These are phyloP conservation scores for Podarcis lilfordi DNA, from an alignment of 2,797 vertebrate genomes.

Conservation along the genomic window DNA sequence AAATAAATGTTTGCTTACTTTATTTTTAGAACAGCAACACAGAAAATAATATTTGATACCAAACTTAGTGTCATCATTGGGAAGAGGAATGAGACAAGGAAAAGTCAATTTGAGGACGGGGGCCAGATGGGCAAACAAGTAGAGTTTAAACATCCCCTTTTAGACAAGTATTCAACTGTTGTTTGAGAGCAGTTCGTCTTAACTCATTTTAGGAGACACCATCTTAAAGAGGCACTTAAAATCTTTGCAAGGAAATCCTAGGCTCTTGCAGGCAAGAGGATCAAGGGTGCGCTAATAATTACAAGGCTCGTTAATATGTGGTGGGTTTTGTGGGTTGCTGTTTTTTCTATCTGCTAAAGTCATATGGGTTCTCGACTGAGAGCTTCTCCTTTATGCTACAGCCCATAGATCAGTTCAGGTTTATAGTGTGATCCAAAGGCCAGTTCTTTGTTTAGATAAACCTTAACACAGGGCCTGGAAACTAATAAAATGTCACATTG, in stretches of 20 bases:
- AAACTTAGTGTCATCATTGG: constrained; percentile 19
- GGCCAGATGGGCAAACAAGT: neutral
- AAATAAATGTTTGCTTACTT: constrained; percentile 36
- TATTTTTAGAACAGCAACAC: constrained; percentile 24
- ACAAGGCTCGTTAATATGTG: constrained; percentile 51
- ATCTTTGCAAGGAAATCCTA: constrained; percentile 62
- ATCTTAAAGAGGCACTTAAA: constrained; percentile 59
- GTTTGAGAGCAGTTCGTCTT: constrained; percentile 47
- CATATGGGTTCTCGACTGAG: constrained; percentile 5
- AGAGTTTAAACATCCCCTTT: constrained; percentile 51
- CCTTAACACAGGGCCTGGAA: constrained; percentile 41
- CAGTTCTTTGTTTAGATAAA: constrained; percentile 45
- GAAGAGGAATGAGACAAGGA: constrained; percentile 43
- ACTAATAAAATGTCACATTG: constrained; percentile 38
- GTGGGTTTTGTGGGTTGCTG: constrained; percentile 9
- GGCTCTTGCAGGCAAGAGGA: constrained; percentile 52
- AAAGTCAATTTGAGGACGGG: neutral
- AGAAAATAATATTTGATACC: constrained; percentile 23
- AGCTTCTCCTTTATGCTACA: constrained; percentile 18
- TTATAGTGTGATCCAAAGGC: constrained; percentile 36
- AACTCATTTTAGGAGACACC: constrained; percentile 31
- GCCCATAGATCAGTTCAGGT: constrained; percentile 21
- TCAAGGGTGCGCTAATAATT: constrained; percentile 60
- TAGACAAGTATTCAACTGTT: constrained; percentile 37
- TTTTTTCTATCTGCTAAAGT: constrained; percentile 10